These are phyloP conservation scores for Trachemys scripta DNA, from an alignment of 2,113 vertebrate species.

Conservation along the genomic window DNA sequence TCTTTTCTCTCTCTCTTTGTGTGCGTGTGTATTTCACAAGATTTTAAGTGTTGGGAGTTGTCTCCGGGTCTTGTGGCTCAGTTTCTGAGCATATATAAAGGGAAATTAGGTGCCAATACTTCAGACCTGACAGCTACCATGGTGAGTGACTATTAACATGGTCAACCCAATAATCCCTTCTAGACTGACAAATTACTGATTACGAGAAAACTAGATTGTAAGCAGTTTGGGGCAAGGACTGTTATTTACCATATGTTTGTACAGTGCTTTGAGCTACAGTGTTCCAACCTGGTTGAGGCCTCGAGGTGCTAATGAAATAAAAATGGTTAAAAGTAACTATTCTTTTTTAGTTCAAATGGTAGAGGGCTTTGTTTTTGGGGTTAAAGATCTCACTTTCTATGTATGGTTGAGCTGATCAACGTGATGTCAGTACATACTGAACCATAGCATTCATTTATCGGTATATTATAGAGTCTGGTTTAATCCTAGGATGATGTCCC, in stretches of 20 bases:
- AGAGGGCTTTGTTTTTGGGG: not conserved
- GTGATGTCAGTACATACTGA: not conserved
- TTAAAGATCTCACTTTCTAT: not conserved
- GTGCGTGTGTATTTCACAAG: no score
- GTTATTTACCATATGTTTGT: not conserved
- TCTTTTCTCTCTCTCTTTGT: not conserved
- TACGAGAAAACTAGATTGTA: not conserved
- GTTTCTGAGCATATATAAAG: not conserved
- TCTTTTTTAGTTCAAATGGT: not conserved
- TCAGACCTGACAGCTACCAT: no score
- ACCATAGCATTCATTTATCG: not conserved
- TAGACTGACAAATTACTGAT: not conserved
- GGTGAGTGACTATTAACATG: not conserved
- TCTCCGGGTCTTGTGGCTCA: not conserved
- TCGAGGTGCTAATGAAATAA: not conserved
- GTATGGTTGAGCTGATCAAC: not conserved
- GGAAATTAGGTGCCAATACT: not conserved
- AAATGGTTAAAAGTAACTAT: not conserved
- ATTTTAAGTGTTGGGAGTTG: not conserved
- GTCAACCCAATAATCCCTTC: not conserved
- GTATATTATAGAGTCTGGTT: not conserved
- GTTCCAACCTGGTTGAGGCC: not conserved
- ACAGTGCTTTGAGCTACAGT: not conserved
- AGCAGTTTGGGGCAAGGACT: not conserved
- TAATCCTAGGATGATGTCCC: not conserved